phyloP scores from a whole-genome alignment of 2,888 invertebrate genomes.

The Campaea margaritaria region DNA sequence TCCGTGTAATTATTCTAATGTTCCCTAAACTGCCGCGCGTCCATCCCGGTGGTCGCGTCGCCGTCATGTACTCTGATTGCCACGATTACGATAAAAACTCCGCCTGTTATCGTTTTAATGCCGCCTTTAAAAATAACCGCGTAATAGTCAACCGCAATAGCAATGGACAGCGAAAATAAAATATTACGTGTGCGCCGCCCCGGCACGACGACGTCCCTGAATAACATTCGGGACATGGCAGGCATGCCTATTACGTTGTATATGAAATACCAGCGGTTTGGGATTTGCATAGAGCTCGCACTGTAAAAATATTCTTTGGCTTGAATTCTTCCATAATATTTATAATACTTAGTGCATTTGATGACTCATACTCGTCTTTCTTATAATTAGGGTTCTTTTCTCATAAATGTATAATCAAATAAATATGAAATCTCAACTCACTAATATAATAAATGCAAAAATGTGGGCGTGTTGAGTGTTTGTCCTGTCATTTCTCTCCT shows the following conservation, averaged over 20 bases:
- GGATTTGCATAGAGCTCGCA: conserved; percentile 58
- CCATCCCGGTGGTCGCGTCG: conserved; percentile 60
- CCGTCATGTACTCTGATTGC: conserved; percentile 55
- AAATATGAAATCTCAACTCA: no score
- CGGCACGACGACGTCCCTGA: conserved; percentile 49
- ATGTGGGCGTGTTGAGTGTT: no score
- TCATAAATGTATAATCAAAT: no score
- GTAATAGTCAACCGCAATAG: conserved; percentile 66
- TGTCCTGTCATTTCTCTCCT: no score
- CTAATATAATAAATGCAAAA: no score
- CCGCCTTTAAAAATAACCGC: conserved; percentile 63
- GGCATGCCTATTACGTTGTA: conserved; percentile 54
- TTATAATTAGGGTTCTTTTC: no score
- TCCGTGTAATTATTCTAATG: conserved; percentile 56
- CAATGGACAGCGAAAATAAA: conserved; percentile 67
- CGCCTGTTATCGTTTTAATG: conserved; percentile 63
- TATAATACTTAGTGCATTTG: neutral
- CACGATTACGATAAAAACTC: conserved; percentile 70
- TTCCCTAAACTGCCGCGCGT: conserved; percentile 51
- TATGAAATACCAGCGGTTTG: conserved; percentile 48
- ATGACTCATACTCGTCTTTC: neutral
- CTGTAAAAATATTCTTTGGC: conserved; percentile 43
- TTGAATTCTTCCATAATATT: neutral
- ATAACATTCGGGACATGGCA: conserved; percentile 64
- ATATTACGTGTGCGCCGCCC: conserved; percentile 49